Conservation (phyloP, 1,140 invertebrate genomes). For the Streblospio benedicti region DNA sequence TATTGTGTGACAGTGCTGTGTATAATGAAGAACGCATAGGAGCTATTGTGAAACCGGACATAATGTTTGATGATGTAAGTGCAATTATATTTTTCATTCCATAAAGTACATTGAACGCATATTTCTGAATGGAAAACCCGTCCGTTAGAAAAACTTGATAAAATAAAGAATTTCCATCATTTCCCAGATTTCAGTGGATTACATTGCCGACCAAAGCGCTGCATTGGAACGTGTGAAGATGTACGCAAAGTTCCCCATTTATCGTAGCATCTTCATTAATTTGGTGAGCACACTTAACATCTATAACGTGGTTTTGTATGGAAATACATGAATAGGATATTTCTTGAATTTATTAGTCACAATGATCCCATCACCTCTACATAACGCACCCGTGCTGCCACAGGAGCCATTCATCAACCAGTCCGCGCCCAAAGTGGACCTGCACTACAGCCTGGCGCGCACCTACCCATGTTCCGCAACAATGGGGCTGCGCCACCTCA, state of each 20-base stretch:
- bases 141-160: not conserved
- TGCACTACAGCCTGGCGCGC: conserved; percentile 27
- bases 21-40: not conserved
- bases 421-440: conserved; percentile 24
- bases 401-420: conserved; percentile 34
- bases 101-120: not conserved
- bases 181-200: conserved; percentile 1
- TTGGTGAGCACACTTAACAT: not conserved
- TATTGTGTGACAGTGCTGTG: conserved; percentile 5
- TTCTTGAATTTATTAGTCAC: not conserved
- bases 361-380: not conserved
- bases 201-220: not conserved
- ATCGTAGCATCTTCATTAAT: not conserved
- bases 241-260: not conserved
- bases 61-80: conserved; percentile 11
- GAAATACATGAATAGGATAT: not conserved
- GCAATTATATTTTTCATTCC: not conserved
- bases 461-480: conserved; percentile 27
- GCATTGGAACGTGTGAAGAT: not conserved
- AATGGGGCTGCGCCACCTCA: conserved; percentile 29
- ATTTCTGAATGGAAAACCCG: not conserved
- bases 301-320: not conserved
- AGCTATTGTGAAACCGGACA: conserved; percentile 1
- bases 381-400: not conserved
- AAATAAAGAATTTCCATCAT: not conserved